A percentile compares a stretch with the other conserved stretches of the same genome.
These are phyloP conservation scores for Cliona cf. orientalis DNA, from an alignment of 37 sponge, comb jelly and placozoan species.

Conservation along the genomic window DNA sequence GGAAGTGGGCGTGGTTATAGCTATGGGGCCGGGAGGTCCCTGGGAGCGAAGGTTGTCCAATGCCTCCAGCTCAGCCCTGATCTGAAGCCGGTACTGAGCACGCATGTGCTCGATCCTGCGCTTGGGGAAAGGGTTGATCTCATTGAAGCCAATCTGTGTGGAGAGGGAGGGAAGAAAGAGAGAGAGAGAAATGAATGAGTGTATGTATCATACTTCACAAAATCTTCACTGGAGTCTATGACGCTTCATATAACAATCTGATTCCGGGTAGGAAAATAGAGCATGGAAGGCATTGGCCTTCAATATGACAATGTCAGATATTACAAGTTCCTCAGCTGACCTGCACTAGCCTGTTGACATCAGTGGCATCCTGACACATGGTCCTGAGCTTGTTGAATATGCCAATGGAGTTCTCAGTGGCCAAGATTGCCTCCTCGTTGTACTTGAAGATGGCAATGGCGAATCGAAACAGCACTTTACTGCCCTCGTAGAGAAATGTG, in stretches of 20 bases:
- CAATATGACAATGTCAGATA: neutral
- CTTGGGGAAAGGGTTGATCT: conserved; percentile 43
- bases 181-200: neutral
- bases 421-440: conserved; percentile 81
- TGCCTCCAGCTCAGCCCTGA: conserved; percentile 27
- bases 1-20: neutral
- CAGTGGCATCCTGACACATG: conserved; percentile 66
- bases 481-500: conserved; percentile 94
- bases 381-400: conserved; percentile 83
- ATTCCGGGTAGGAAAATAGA: no score
- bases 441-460: conserved; percentile 95
- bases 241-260: no score
- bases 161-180: neutral
- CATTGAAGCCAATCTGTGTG: conserved; percentile 80
- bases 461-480: conserved; percentile 93
- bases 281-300: neutral
- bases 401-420: conserved; percentile 53
- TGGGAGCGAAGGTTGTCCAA: neutral
- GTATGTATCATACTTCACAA: no score
- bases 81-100: neutral
- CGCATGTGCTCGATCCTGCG: conserved; percentile 1
- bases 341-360: conserved; percentile 65
- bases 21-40: neutral
- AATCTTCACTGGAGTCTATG: no score
- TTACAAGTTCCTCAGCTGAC: conserved; percentile 22